Base-by-base conservation (phyloP, 2,113 vertebrate species). In the Pangasianodon hypophthalmus region DNA sequence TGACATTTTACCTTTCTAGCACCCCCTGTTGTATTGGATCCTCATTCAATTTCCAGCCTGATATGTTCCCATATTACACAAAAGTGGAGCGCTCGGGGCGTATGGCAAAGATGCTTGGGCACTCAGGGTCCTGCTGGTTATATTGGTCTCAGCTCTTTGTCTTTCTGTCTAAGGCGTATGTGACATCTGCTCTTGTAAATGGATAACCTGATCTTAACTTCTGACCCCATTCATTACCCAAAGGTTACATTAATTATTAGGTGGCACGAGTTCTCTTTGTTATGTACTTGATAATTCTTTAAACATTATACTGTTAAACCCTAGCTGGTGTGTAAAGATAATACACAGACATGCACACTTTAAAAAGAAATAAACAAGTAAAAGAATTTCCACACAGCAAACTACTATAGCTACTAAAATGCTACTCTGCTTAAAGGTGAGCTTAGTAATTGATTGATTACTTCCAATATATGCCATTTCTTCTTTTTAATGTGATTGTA, bases 111-210 rank as follows among this genome's bases (percentile, higher is more conserved):
- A 85, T 54, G 46, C 21, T 71, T n/a, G 44, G 44, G 62, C 44
- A 46, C 58, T 84, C 88, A 83, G 75, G 37, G 24, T 50, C 85
- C 87, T 89, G 81, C 89, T 89, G 87, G 37, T 87, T 75, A 41
- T 60, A 87, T 60, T 71, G 71, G n/a, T 18, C 19, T n/a, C 26
- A 9, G 24, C 79, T 83, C 67, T 90, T 88, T 83, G 54, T 91
- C 44, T 79, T 83, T 69, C 46, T 52, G 84, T 21, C 69, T 37
- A 48, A 41, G 87, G 84, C 69, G 52, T 69, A 84, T 64, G 48
- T 92, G 91, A 90, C 91, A 92, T 92, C 89, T 92, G 89, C 84
- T 90, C 52, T 85, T 41, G n/a, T 90, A 80, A 64, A 83, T 80
- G 79, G 10, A 85, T 52, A 50, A 87, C 85, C 37, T 48, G 3